Evolutionary conservation across 2,797 vertebrate species (phyloP).

Genomic region (Mormyrops attenuatus): DNA sequence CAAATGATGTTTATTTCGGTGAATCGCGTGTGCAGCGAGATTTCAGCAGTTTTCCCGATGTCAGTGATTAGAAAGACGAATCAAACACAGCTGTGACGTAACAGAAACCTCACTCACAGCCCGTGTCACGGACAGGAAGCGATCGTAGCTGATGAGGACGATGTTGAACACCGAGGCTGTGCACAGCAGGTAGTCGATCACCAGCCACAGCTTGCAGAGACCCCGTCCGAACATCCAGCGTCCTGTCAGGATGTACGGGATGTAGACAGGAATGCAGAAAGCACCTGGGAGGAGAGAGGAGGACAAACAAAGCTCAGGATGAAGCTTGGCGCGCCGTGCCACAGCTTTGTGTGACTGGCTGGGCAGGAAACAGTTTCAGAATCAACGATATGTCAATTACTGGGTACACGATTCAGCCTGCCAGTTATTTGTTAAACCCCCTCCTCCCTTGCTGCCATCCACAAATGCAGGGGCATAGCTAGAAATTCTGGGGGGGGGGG

Average conservation of each 20-base stretch:
- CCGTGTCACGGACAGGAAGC: slow-evolving; percentile 80
- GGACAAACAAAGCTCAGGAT: background rate
- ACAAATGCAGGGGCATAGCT: background rate
- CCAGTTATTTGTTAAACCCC: background rate
- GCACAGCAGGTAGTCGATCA: slow-evolving; percentile 79
- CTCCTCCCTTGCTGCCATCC: background rate
- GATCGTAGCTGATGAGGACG: slow-evolving; percentile 86
- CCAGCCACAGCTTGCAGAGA: slow-evolving; percentile 80
- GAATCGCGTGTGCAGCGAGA: background rate
- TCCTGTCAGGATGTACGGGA: slow-evolving; percentile 70
- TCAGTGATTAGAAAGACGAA: slow-evolving; percentile 3
- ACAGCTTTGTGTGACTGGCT: background rate
- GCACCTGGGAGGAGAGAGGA: slow-evolving; percentile 56
- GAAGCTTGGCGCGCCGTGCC: background rate
- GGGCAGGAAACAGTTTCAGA: background rate
- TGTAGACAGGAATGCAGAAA: slow-evolving; percentile 80
- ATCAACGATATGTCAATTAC: background rate
- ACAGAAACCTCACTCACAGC: slow-evolving; percentile 66
- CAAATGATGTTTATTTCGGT: background rate
- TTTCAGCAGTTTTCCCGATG: background rate
- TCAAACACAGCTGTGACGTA: background rate
- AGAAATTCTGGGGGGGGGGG: background rate
- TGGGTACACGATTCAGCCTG: background rate
- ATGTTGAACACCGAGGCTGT: slow-evolving; percentile 83
- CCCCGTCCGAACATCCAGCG: slow-evolving; percentile 69